Percentiles rank a stretch among this genome's conserved stretches.
Evolutionary conservation across 1,140 invertebrate genomes (phyloP).

Genomic region (Ephestia elutella): DNA sequence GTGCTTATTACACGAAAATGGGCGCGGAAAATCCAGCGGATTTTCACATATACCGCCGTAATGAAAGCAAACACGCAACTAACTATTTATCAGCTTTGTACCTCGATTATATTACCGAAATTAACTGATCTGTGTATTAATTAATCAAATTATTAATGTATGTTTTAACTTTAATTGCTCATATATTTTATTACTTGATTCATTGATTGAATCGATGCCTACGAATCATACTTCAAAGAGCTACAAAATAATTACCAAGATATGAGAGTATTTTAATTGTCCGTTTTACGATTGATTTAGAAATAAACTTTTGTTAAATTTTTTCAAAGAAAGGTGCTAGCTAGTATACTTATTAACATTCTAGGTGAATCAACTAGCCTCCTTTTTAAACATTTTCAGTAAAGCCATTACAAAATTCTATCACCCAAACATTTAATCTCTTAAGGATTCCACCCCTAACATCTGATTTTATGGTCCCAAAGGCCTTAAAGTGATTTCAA

Average conservation of each 20-base stretch:
- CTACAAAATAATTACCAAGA: too few species aligned
- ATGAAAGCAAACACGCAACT: conserved; percentile 10
- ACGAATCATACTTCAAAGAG: too few species aligned
- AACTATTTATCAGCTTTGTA: background rate
- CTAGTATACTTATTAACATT: too few species aligned
- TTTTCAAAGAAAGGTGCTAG: too few species aligned
- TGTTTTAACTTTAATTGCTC: too few species aligned
- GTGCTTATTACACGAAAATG: conserved; percentile 8
- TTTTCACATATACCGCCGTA: conserved; percentile 6
- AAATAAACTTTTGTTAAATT: too few species aligned
- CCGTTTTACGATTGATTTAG: too few species aligned
- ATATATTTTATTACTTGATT: too few species aligned
- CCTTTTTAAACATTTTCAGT: background rate
- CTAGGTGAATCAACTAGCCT: too few species aligned
- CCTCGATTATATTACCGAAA: background rate
- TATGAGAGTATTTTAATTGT: too few species aligned
- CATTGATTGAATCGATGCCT: too few species aligned
- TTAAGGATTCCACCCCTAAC: conserved; percentile 15
- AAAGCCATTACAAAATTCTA: background rate
- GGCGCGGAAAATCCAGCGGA: background rate
- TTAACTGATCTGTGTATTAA: background rate
- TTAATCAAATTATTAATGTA: too few species aligned
- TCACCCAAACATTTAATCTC: conserved; percentile 1
- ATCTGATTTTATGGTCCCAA: conserved; percentile 20
- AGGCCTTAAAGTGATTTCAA: conserved; percentile 26